These are phyloP conservation scores for Gymnosoma rotundatum DNA, from an alignment of 2,888 invertebrate genomes.

Conservation along the genomic window DNA sequence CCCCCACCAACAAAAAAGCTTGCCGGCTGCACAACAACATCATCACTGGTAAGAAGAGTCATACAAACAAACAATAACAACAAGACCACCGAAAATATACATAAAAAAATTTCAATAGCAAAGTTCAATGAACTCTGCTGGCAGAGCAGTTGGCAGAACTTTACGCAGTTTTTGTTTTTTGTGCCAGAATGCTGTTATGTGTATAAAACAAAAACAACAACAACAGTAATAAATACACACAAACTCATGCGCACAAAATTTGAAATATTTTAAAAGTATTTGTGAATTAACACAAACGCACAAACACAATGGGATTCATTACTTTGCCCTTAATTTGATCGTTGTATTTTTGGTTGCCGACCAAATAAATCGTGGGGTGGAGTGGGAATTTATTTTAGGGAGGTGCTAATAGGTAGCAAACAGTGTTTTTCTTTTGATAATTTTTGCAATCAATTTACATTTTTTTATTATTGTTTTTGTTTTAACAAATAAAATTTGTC, in stretches of 20 bases:
- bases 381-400: neutral
- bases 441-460: neutral
- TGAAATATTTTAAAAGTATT: slow-evolving; percentile 13
- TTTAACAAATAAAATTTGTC: slow-evolving; percentile 28
- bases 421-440: neutral
- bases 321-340: slow-evolving; percentile 59
- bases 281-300: slow-evolving; percentile 4
- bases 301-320: slow-evolving; percentile 28
- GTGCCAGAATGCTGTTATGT: neutral
- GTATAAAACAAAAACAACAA: slow-evolving; percentile 16
- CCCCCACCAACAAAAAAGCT: slow-evolving; percentile 36
- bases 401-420: neutral
- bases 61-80: slow-evolving; percentile 32
- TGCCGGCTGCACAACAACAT: neutral
- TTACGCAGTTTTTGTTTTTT: slow-evolving; percentile 45
- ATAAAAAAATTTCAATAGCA: slow-evolving; percentile 75
- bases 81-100: slow-evolving; percentile 45
- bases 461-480: neutral
- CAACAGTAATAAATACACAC: slow-evolving; percentile 47
- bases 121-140: slow-evolving; percentile 79
- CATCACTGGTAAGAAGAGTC: neutral
- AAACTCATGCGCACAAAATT: slow-evolving; percentile 67
- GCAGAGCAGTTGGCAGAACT: slow-evolving; percentile 43
- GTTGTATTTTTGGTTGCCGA: slow-evolving; percentile 4
- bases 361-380: too few relatives aligned